Base-by-base conservation (phyloP, 2,888 invertebrate genomes). In the Automeris io region DNA sequence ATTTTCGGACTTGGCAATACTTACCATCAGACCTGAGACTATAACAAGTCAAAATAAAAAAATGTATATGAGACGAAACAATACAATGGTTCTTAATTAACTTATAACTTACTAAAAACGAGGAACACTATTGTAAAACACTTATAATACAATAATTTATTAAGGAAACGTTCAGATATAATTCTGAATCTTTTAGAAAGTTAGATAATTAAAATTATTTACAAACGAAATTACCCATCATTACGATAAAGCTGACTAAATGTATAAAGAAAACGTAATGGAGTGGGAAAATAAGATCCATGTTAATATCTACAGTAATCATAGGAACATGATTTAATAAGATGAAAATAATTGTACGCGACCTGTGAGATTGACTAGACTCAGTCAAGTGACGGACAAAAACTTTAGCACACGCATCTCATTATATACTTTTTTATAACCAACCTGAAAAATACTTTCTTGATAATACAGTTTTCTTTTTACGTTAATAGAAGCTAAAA, bases 271-370 rank as follows among this genome's bases (percentile, higher is more conserved):
- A 3, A 19, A 19, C 19, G 19, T 19, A 6, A 19, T 5, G 6
- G 6, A 6, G 3, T 19, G 2, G 8, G 16, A 2, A 16, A 9
- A 19, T 18, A 43, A 35, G 57, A 51, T 81, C 82, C 70, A 68
- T 39, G 55, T 21, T 59, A 67, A 38, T 24, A 21, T 42, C 33
- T 40, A 43, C 63, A 38, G 39, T 42, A 47, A 35, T 33, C 33
- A 47, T 54, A 49, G 47, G 59, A 67, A 62, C 68, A 69, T 69
- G 81, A 83, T 82, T 80, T 78, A 79, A 80, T 76, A 78, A 82
- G 83, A 83, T 85, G 83, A 85, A 73, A 83, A 83, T 85, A 85
- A 85, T 82, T 83, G 83, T 85, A 77, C 68, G 66, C 68, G 69
- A 79, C 77, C 75, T 75, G 69, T 47, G 64, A 80, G 78, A 77